phyloP scores from a whole-genome alignment of 2,888 invertebrate species.

The Melieria omissa region DNA sequence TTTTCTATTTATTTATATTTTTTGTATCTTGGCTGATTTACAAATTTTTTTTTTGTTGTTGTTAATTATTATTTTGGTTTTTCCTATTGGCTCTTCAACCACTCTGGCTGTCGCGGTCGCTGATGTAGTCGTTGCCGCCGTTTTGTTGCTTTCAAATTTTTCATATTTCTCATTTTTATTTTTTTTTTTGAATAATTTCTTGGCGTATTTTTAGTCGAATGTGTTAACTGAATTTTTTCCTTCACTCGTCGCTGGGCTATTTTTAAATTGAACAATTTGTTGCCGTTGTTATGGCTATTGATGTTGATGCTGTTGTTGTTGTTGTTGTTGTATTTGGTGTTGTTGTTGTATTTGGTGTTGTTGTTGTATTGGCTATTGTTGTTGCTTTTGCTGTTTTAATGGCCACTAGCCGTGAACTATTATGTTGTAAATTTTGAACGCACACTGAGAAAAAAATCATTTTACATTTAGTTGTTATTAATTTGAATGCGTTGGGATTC shows the following conservation, averaged over 20 bases:
- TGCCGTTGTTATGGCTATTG: background rate
- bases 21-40: too few relatives aligned
- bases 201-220: background rate
- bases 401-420: background rate
- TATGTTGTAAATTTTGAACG: background rate
- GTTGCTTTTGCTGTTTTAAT: slow-evolving; percentile 2
- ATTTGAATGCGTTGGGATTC: slow-evolving; percentile 7
- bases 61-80: slow-evolving; percentile 29
- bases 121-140: background rate
- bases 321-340: slow-evolving; percentile 5
- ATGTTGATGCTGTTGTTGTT: background rate
- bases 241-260: background rate
- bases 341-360: slow-evolving; percentile 1
- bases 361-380: slow-evolving; percentile 2
- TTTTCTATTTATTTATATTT: too few relatives aligned
- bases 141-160: too few relatives aligned
- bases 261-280: slow-evolving; percentile 3
- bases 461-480: slow-evolving; percentile 12
- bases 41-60: slow-evolving; percentile 18
- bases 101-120: slow-evolving; percentile 19
- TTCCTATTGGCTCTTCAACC: too few relatives aligned
- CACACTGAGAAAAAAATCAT: background rate
- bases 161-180: background rate
- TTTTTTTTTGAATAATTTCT: background rate
- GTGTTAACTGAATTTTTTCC: background rate